phyloP scores from a whole-genome alignment of 2,113 vertebrate species.

The Erythrolamprus reginae region DNA sequence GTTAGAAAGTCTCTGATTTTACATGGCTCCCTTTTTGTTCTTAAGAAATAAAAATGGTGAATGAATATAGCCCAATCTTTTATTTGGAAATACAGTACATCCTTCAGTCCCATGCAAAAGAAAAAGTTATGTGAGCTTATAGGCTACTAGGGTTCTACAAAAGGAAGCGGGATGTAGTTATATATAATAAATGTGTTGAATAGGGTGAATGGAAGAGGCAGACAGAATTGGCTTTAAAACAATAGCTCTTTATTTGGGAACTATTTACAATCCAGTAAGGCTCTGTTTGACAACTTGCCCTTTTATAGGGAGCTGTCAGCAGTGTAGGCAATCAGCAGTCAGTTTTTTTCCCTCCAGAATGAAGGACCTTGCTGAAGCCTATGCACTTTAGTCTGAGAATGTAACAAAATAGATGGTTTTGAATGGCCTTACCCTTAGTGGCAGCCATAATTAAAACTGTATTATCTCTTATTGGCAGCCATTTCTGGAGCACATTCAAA shows the following conservation, averaged over 20 bases:
- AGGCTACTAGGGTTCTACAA: neutral
- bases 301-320: no score
- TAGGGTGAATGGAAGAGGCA: no score
- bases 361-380: no score
- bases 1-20: neutral
- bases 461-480: neutral
- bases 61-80: neutral
- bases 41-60: neutral
- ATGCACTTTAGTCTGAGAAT: no score
- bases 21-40: neutral
- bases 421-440: neutral
- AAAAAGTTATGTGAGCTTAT: neutral
- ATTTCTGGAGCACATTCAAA: neutral
- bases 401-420: no score
- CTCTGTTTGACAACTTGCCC: no score
- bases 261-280: no score
- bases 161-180: neutral
- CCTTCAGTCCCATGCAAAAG: neutral
- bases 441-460: neutral
- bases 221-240: no score
- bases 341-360: no score
- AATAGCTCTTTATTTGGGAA: no score
- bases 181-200: neutral
- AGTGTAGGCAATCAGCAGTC: no score
- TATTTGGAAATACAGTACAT: neutral